These are phyloP conservation scores for Polypedilum pembai DNA, from an alignment of 1,140 invertebrate genomes.

Conservation along the genomic window DNA sequence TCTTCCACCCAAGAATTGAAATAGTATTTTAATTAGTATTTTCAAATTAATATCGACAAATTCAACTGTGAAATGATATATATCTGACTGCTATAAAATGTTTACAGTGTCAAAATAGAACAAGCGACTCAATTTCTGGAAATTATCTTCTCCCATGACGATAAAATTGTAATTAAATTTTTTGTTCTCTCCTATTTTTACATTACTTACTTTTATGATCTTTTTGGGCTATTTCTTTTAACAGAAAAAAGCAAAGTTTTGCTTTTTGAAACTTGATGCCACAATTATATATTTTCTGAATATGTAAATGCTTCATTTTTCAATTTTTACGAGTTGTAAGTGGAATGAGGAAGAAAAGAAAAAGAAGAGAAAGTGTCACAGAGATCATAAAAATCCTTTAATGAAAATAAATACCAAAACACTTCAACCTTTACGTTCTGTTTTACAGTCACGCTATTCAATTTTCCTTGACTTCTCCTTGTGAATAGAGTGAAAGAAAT, in stretches of 20 bases:
- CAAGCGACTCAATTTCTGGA: not conserved
- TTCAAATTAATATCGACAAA: constrained; percentile 12
- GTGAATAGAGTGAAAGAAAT: not conserved
- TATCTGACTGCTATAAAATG: not conserved
- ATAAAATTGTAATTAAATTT: constrained; percentile 15
- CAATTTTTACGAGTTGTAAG: too few species aligned
- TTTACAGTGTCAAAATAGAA: constrained; percentile 12
- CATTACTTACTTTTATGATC: constrained; percentile 3
- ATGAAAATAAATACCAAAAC: too few species aligned
- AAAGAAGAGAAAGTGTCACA: too few species aligned
- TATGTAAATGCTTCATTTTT: too few species aligned
- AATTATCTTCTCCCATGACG: constrained; percentile 6
- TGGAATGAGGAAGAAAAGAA: too few species aligned
- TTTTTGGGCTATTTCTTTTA: not conserved
- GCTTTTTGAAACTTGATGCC: too few species aligned
- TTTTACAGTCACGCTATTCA: too few species aligned
- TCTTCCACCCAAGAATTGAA: constrained; percentile 1
- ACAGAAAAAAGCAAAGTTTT: too few species aligned
- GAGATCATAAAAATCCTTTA: too few species aligned
- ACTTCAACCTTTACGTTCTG: too few species aligned
- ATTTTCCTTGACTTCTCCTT: not conserved
- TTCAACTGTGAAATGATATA: constrained; percentile 6
- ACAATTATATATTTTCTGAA: too few species aligned
- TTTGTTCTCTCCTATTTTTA: not conserved
- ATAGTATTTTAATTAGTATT: constrained; percentile 14